These are phyloP conservation scores for Podocnemis expansa DNA, from an alignment of 2,113 vertebrate species.

Conservation along the genomic window DNA sequence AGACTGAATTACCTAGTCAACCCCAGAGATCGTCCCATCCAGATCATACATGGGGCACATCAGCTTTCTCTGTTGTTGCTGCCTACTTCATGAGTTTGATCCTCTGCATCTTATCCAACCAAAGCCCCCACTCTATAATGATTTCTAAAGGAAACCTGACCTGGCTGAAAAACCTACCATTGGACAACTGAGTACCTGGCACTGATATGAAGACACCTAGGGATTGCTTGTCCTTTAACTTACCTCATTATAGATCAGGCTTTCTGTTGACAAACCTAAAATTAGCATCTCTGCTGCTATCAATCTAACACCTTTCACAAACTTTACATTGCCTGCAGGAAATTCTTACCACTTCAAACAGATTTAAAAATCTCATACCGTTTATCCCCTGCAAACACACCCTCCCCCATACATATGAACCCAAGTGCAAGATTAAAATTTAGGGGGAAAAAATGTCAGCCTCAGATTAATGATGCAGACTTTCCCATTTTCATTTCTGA, in stretches of 20 bases:
- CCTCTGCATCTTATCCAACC: too few relatives aligned
- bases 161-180: not conserved
- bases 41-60: not conserved
- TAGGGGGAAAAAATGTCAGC: not conserved
- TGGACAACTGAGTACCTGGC: not conserved
- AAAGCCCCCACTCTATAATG: not conserved
- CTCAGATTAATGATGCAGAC: not conserved
- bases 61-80: not conserved
- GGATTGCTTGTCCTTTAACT: not conserved
- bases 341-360: not conserved
- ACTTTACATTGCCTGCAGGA: not conserved
- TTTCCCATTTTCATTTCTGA: not conserved
- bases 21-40: not conserved
- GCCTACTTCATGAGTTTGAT: not conserved
- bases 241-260: not conserved
- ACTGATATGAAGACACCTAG: not conserved
- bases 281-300: not conserved
- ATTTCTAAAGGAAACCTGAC: not conserved
- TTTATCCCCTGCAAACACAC: not conserved
- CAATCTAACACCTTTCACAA: not conserved
- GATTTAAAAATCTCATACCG: not conserved
- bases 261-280: not conserved
- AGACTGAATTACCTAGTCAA: not conserved
- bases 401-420: rapidly evolving
- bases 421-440: not conserved